Conservation (phyloP, 2,113 vertebrate genomes). For the Anolis carolinensis region DNA sequence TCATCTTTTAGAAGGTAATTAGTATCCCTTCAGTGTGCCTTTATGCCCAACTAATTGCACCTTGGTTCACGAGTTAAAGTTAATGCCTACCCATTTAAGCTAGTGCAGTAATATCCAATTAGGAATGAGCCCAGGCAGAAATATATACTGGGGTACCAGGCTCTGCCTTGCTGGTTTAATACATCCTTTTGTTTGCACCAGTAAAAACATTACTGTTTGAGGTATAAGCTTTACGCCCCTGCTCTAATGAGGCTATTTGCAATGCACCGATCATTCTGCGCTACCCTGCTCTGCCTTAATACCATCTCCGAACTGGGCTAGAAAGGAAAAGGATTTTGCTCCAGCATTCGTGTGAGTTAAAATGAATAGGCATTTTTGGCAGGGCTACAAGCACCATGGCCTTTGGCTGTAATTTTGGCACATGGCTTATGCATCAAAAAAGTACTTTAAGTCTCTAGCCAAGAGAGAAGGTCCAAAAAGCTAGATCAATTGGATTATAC, state of each 20-base stretch:
- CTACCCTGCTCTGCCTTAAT: not conserved
- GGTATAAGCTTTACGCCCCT: slow-evolving; percentile 34
- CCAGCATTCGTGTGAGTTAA: not conserved
- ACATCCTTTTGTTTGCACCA: slow-evolving; percentile 34
- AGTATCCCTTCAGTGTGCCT: slow-evolving; percentile 72
- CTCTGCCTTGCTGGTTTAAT: slow-evolving; percentile 15
- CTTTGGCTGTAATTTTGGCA: not conserved
- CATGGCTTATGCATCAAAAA: not conserved
- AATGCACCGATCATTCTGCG: not conserved
- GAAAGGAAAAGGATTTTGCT: not conserved
- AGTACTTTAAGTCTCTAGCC: not conserved
- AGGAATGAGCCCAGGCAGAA: slow-evolving; percentile 64
- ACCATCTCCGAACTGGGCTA: not conserved
- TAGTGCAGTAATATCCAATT: slow-evolving; percentile 64
- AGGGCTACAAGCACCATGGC: not conserved
- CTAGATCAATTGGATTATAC: not conserved
- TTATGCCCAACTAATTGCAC: slow-evolving; percentile 73
- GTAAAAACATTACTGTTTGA: not conserved
- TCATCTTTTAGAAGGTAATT: slow-evolving; percentile 74
- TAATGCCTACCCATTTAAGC: slow-evolving; percentile 67
- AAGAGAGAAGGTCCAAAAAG: not conserved
- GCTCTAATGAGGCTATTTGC: slow-evolving; percentile 5
- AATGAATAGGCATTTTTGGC: not conserved
- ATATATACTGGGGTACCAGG: slow-evolving; percentile 24
- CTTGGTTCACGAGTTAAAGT: slow-evolving; percentile 73